phyloP scores from a whole-genome alignment of 2,888 invertebrate species.

The Drosophila tanythrix region DNA sequence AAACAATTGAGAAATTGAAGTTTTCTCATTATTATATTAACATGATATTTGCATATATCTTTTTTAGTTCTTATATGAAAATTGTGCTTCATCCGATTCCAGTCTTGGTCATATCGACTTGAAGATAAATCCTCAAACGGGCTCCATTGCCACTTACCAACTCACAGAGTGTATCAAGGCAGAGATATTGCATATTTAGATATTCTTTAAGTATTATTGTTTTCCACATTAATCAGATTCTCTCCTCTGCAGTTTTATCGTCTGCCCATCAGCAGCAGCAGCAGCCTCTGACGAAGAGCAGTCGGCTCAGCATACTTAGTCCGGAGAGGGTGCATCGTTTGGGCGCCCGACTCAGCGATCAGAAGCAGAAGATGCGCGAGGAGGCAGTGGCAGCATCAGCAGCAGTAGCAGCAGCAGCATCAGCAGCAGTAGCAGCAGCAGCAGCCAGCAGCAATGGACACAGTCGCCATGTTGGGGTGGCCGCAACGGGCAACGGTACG shows the following conservation, averaged over 20 bases:
- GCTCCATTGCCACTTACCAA: background rate
- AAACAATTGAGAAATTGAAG: background rate
- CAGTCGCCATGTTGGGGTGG: background rate
- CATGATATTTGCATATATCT: too few relatives aligned
- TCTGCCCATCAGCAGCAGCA: constrained; percentile 26
- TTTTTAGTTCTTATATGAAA: too few relatives aligned
- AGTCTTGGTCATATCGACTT: background rate
- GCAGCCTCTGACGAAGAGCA: constrained; percentile 50
- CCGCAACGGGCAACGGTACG: constrained; percentile 5
- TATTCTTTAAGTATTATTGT: background rate
- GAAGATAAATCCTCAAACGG: background rate
- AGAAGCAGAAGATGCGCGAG: constrained; percentile 76
- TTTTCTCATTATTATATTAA: background rate
- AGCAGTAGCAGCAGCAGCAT: constrained; percentile 7
- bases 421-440: constrained; percentile 26
- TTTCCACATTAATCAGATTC: background rate
- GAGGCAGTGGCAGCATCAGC: constrained; percentile 43
- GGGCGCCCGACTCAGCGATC: constrained; percentile 81
- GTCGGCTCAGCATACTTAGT: constrained; percentile 82
- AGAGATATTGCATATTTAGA: background rate
- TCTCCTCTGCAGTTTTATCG: constrained; percentile 23
- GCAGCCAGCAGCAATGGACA: constrained; percentile 34
- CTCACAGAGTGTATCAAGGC: background rate
- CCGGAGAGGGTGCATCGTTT: constrained; percentile 84
- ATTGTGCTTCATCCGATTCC: background rate